Conservation (phyloP, 2,797 vertebrate species). For the Pogoniulus pusillus region DNA sequence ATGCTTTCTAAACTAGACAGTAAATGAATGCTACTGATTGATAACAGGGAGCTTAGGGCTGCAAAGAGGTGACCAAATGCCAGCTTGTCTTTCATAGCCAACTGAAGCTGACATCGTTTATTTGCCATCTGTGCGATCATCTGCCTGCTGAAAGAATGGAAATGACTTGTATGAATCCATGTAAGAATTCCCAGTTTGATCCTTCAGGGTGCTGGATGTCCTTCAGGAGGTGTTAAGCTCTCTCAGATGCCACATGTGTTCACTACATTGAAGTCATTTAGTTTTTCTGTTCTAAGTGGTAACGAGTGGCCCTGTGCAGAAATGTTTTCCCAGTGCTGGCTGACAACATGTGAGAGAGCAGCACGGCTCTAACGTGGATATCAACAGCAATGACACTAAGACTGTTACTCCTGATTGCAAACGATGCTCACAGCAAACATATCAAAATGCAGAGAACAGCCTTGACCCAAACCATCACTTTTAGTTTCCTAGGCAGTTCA, state of each 20-base stretch:
- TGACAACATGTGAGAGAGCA: background rate
- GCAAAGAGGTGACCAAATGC: background rate
- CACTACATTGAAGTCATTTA: background rate
- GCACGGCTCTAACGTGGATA: background rate
- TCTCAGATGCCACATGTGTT: constrained; percentile 10
- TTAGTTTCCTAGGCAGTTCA: background rate
- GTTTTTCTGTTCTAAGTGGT: background rate
- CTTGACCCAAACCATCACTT: background rate
- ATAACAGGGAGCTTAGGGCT: background rate
- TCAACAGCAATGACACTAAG: background rate
- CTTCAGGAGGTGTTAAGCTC: constrained; percentile 19
- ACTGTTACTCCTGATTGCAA: background rate
- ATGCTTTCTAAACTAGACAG: background rate
- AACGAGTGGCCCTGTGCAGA: background rate
- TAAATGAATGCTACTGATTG: background rate
- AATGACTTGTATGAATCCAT: background rate
- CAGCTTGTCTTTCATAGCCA: background rate
- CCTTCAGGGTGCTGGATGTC: background rate
- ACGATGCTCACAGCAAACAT: background rate
- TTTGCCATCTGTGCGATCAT: background rate
- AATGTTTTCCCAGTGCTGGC: background rate
- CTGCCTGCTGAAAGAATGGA: background rate
- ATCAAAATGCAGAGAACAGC: background rate
- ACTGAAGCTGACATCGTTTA: background rate
- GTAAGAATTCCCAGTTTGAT: constrained; percentile 10